Evolutionary conservation across 2,888 invertebrate genomes (phyloP), one percentile per base, ranked within the genome.

Genomic region (Cerceris ruficornis): DNA sequence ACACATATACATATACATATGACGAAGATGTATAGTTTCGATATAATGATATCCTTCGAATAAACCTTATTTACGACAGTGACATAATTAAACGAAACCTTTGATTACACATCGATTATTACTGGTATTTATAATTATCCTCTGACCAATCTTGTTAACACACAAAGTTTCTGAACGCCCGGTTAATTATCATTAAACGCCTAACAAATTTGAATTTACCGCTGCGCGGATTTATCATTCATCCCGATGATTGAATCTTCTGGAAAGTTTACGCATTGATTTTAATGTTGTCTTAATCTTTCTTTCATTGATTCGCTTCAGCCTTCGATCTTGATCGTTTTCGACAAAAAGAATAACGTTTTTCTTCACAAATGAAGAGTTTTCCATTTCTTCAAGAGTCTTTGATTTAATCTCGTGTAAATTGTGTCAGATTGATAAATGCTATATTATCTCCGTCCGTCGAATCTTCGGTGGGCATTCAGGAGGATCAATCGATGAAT

Each of bases 351-450:
- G 4, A 28, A 28, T 28, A 4, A 28, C 4, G 28, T 28, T 28
- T 8, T 52, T 4, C 62, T n/a, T 6, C 11, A 15, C 7, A 13
- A 14, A 14, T 67, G 60, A 55, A 39, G 14, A 46, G 13, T n/a
- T 7, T 39, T 60, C 42, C 54, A 43, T 39, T n/a, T 7, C 17
- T 60, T 50, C 54, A 41, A 28, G 0, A 49, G 13, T 28, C 42
- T 49, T 66, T n/a, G 28, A 61, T 28, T 28, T 62, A 43, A 43
- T 58, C 50, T 66, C 61, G 11, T 11, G 59, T 60, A 55, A 61
- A 43, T 58, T 28, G 8, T 14, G 64, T 61, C 9, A 17, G 65
- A 55, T 52, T 13, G 39, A 46, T 66, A 15, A 58, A 46, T 66
- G 43, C 13, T 57, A 55, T 52, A n/a, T 7, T 6, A 7, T 39